These are phyloP conservation scores for Hexactinellida sp. DNA, from an alignment of 37 sponge, comb jelly and placozoan genomes.

Conservation along the genomic window DNA sequence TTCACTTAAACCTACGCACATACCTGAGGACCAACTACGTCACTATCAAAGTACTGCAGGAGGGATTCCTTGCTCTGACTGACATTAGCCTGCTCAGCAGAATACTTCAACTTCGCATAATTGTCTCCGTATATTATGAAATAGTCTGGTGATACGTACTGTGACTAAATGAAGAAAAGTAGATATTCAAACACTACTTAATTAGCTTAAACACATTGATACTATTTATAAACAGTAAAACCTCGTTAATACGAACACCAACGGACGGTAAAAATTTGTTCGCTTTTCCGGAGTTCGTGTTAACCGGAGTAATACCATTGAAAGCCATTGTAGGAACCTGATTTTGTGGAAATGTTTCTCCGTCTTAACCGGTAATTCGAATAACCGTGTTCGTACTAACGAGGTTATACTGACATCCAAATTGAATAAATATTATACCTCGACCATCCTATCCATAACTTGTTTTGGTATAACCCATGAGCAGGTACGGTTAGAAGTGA, in stretches of 20 bases:
- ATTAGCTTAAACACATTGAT: too few species aligned
- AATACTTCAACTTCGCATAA: not conserved
- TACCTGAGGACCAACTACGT: not conserved
- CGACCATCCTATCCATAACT: not conserved
- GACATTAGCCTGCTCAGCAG: not conserved
- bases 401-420: too few species aligned
- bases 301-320: too few species aligned
- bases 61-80: not conserved
- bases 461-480: not conserved
- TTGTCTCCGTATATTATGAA: conserved; percentile 9
- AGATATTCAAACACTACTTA: too few species aligned
- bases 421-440: not conserved
- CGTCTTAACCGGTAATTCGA: too few species aligned
- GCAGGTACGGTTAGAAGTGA: not conserved
- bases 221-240: not conserved
- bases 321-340: too few species aligned
- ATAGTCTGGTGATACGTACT: not conserved
- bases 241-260: too few species aligned
- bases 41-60: not conserved
- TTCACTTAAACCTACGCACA: not conserved
- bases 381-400: too few species aligned
- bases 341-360: too few species aligned
- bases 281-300: too few species aligned
- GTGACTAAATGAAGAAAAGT: too few species aligned
- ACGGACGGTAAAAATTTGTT: too few species aligned